These are phyloP conservation scores for Tapera naevia DNA, from an alignment of 2,797 vertebrate species.

Conservation along the genomic window DNA sequence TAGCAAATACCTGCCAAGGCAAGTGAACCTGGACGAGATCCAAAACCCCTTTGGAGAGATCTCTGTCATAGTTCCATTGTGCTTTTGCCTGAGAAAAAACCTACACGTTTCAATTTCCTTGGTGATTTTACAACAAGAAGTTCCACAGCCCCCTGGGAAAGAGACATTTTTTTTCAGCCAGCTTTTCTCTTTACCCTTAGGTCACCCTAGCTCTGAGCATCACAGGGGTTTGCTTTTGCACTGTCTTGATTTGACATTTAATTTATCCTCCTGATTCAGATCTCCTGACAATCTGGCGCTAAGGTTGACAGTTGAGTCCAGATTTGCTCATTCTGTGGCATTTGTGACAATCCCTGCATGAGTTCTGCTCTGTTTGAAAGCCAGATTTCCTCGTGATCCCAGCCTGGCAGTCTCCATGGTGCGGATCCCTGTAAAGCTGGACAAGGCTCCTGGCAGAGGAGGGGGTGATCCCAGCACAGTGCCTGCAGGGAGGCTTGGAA, in stretches of 20 bases:
- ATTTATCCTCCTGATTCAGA: slow-evolving; percentile 57
- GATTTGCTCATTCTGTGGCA: slow-evolving; percentile 48
- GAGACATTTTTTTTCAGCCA: background rate
- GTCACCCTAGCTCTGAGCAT: slow-evolving; percentile 29
- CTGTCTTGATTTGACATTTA: slow-evolving; percentile 63
- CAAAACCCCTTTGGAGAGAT: background rate
- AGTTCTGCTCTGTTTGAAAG: slow-evolving; percentile 50
- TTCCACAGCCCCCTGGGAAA: background rate
- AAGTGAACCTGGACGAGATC: background rate
- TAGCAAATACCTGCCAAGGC: background rate
- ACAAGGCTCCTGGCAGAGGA: slow-evolving; percentile 15
- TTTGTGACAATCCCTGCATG: slow-evolving; percentile 38
- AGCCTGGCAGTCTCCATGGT: slow-evolving; percentile 4
- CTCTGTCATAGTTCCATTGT: background rate
- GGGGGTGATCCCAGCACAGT: background rate
- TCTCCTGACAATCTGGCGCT: slow-evolving; percentile 57
- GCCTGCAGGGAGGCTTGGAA: slow-evolving; percentile 23
- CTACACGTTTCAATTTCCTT: background rate
- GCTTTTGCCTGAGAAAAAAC: background rate
- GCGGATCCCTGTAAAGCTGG: slow-evolving; percentile 33
- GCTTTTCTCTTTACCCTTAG: slow-evolving; percentile 28
- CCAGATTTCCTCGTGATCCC: slow-evolving; percentile 29
- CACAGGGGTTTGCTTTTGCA: slow-evolving; percentile 29
- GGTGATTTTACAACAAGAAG: background rate
- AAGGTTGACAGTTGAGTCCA: slow-evolving; percentile 50